Conservation (phyloP, 2,797 vertebrate genomes). For the Lepus townsendii region DNA sequence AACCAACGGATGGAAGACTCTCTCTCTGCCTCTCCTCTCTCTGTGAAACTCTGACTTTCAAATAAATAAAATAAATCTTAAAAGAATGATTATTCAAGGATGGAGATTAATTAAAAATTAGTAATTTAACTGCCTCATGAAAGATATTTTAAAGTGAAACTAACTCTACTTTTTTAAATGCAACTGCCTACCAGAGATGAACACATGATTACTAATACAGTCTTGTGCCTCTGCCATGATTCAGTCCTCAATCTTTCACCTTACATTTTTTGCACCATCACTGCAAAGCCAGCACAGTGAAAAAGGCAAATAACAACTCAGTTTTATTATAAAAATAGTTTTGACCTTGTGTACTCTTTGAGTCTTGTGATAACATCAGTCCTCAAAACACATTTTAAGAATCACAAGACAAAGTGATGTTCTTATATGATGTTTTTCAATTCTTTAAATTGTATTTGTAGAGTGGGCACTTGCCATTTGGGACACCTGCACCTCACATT, state of each 20-base stretch:
- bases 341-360: background rate
- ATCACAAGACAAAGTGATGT: background rate
- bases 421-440: background rate
- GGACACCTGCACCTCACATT: no score
- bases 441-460: constrained; percentile 11
- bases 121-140: background rate
- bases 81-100: background rate
- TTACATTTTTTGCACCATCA: background rate
- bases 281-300: constrained; percentile 19
- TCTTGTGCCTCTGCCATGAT: background rate
- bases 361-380: background rate
- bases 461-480: background rate
- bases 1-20: no score
- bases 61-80: background rate
- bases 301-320: constrained; percentile 38
- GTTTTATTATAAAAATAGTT: constrained; percentile 1
- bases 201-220: background rate
- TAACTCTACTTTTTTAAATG: background rate
- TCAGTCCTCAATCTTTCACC: background rate
- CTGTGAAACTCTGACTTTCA: no score
- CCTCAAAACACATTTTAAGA: constrained; percentile 7
- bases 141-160: constrained; percentile 2
- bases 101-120: constrained; percentile 39
- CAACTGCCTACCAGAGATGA: background rate
- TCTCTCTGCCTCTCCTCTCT: no score